Percentiles rank a stretch among this genome's conserved stretches.
phyloP scores from a whole-genome alignment of 2,113 vertebrate species.

The Macquaria australasica region DNA sequence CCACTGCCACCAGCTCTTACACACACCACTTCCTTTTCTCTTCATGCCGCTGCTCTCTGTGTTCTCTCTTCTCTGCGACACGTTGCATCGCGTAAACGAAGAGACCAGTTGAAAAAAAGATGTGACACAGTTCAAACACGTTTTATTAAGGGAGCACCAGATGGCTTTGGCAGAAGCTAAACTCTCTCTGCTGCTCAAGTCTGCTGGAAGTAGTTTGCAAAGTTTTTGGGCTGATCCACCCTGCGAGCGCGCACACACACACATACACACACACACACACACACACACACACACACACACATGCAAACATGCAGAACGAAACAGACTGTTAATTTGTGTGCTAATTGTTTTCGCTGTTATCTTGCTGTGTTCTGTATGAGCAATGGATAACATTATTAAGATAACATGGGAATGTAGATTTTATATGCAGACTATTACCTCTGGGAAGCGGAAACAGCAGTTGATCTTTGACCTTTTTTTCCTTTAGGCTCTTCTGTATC shows the following conservation, averaged over 20 bases:
- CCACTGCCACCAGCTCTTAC: conserved; percentile 42
- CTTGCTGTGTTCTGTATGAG: neutral
- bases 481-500: neutral
- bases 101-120: conserved; percentile 21
- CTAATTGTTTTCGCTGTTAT: conserved; percentile 22
- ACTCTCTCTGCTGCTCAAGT: conserved; percentile 26
- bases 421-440: neutral
- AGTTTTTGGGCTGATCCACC: conserved; percentile 18
- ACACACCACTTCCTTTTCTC: neutral
- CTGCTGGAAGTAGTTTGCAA: conserved; percentile 39
- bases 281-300: conserved; percentile 12
- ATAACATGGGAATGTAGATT: neutral
- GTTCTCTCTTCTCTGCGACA: conserved; percentile 7
- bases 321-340: neutral
- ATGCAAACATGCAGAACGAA: neutral
- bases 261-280: conserved; percentile 17
- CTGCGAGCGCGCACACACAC: conserved; percentile 1
- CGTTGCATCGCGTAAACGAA: conserved; percentile 6
- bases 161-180: conserved; percentile 51
- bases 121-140: conserved; percentile 40
- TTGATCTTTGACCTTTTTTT: neutral
- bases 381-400: neutral
- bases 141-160: conserved; percentile 56
- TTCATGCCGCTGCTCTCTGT: neutral
- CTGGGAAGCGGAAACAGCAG: neutral